phyloP scores from a whole-genome alignment of 2,797 vertebrate genomes.

The Gila robusta region DNA sequence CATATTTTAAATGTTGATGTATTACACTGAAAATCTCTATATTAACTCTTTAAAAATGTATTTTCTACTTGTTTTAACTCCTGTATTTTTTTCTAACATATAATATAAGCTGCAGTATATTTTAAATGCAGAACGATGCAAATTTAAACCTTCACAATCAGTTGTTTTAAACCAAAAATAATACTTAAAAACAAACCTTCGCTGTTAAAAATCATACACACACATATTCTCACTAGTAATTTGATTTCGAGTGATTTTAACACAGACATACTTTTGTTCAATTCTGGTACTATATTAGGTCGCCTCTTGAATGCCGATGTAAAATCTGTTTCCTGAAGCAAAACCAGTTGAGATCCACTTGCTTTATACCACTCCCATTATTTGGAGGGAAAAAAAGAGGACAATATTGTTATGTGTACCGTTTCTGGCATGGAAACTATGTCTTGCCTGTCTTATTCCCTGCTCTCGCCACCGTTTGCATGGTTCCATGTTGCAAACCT shows the following conservation, averaged over 20 bases:
- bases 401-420: conserved; percentile 18
- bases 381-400: not conserved
- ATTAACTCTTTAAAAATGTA: not conserved
- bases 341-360: conserved; percentile 40
- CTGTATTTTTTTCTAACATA: not conserved
- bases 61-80: not conserved
- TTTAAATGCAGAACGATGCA: not conserved
- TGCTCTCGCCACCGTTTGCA: conserved; percentile 50
- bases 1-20: not conserved
- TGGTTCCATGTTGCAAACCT: conserved; percentile 55
- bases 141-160: not conserved
- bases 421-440: conserved; percentile 51
- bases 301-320: not conserved
- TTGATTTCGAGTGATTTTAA: not conserved
- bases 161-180: not conserved
- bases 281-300: not conserved
- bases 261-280: not conserved
- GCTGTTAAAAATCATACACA: not conserved
- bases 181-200: not conserved
- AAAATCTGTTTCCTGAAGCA: not conserved
- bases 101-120: not conserved
- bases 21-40: not conserved
- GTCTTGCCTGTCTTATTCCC: conserved; percentile 51
- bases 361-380: conserved; percentile 14
- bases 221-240: not conserved